Evolutionary conservation across 2,888 invertebrate species (phyloP), one percentile per base, ranked within the genome.

Genomic region (Dolichomitus sp.): DNA sequence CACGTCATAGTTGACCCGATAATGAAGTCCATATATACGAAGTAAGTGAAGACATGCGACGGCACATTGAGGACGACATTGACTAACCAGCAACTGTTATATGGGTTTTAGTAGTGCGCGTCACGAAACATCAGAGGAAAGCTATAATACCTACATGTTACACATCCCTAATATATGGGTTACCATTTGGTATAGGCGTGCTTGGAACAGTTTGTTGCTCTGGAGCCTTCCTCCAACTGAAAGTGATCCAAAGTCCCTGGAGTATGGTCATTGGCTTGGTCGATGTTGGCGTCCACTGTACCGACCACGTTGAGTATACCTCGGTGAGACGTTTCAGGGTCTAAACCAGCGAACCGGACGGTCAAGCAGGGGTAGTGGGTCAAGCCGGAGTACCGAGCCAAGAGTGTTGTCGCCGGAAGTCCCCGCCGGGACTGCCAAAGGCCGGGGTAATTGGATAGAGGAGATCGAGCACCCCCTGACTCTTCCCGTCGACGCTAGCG

Each of bases 391-490:
- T 68, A 75, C 37, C 68, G 87, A 87, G 87, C 86, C 87, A 85
- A 86, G 88, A 86, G 88, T 86, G 88, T 89, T 88, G 90, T 90
- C 90, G 87, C 87, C 86, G 88, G 87, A 88, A 88, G 88, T 89
- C 86, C 85, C 89, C 89, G 84, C 65, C 87, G 89, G 89, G 88
- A 89, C 84, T 84, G 84, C 75, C 87, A 85, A 90, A 90, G 92
- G 90, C 91, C 84, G 88, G 87, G 89, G 90, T 91, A 92, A 92
- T 92, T 92, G 92, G 92, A 92, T 90, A 90, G 89, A 91, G 90
- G 86, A 91, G 89, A 91, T 90, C 88, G 86, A 85, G 81, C 85
- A 85, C 80, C 81, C 86, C 81, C 76, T 45, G 79, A 72, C 70
- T 79, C 70, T 70, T 66, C 70, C 57, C 75, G 69, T 83, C 70